These are phyloP conservation scores for Lasioglossum leucozonium DNA, from an alignment of 2,888 invertebrate species.

Conservation along the genomic window DNA sequence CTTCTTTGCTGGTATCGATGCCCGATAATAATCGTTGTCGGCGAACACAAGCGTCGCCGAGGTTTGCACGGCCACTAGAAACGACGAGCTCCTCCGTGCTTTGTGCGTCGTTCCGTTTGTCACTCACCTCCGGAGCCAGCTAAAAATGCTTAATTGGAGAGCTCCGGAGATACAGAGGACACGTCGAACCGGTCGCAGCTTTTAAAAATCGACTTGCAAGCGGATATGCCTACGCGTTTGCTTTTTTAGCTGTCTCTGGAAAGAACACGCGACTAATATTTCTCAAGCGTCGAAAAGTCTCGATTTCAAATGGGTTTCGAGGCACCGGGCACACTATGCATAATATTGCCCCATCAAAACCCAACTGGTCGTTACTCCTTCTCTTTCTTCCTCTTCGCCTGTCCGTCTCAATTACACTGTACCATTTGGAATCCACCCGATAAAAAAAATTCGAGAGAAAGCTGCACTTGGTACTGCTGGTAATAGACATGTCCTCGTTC, in stretches of 20 bases:
- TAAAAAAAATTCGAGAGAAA: constrained; percentile 12
- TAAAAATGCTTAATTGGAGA: not conserved
- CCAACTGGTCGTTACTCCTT: not conserved
- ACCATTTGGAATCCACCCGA: not conserved
- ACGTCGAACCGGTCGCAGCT: not conserved
- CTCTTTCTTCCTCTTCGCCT: not conserved
- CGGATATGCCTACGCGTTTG: not conserved
- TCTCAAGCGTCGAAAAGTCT: not conserved
- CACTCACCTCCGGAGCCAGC: not conserved
- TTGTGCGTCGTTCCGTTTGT: not conserved
- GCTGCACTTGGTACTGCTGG: not conserved
- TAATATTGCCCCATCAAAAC: not conserved
- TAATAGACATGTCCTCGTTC: constrained; percentile 9
- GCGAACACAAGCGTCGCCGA: not conserved
- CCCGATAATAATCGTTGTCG: not conserved
- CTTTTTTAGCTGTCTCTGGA: not conserved
- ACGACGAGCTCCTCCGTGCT: not conserved
- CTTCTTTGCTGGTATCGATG: constrained; percentile 13
- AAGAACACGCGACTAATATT: not conserved
- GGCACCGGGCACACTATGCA: no score
- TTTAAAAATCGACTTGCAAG: not conserved
- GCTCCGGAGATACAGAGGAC: not conserved
- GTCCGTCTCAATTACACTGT: not conserved
- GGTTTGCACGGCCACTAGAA: not conserved
- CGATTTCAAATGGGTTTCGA: not conserved